Conservation (phyloP, 2,113 vertebrate species). For the Centrocercus urophasianus region DNA sequence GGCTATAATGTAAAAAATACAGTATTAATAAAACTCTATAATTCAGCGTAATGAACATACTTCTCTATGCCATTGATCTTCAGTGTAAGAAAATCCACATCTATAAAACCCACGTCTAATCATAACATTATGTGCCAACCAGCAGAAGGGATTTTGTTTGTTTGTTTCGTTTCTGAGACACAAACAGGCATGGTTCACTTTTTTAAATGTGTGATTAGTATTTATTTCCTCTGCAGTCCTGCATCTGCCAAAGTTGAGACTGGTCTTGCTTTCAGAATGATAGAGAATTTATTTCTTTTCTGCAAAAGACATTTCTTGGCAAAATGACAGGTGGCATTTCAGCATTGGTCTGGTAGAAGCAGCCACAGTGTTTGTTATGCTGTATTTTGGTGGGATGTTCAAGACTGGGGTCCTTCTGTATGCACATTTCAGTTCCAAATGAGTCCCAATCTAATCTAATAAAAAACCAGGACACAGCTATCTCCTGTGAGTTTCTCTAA, state of each 20-base stretch:
- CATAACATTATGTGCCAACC: not conserved
- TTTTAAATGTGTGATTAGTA: not conserved
- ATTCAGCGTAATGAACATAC: not conserved
- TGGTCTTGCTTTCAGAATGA: not conserved
- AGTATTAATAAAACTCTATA: accelerated
- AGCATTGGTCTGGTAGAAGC: not conserved
- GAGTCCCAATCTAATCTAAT: not conserved
- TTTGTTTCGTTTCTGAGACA: not conserved
- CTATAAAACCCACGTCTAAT: not conserved
- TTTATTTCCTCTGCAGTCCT: not conserved
- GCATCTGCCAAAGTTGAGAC: not conserved
- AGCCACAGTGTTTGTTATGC: not conserved
- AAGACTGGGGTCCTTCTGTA: not conserved
- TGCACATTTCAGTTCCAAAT: not conserved
- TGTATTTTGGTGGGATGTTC: not conserved
- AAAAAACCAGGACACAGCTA: not conserved
- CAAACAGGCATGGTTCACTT: not conserved
- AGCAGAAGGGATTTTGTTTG: not conserved
- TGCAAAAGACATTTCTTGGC: not conserved
- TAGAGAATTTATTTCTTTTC: slow-evolving; percentile 21
- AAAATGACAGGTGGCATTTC: not conserved
- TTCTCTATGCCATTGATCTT: not conserved
- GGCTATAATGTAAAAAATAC: not conserved
- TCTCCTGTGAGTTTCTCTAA: not conserved
- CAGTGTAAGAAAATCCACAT: not conserved